Evolutionary conservation across 2,888 invertebrate genomes (phyloP).

Genomic region (Atethmia centrago): DNA sequence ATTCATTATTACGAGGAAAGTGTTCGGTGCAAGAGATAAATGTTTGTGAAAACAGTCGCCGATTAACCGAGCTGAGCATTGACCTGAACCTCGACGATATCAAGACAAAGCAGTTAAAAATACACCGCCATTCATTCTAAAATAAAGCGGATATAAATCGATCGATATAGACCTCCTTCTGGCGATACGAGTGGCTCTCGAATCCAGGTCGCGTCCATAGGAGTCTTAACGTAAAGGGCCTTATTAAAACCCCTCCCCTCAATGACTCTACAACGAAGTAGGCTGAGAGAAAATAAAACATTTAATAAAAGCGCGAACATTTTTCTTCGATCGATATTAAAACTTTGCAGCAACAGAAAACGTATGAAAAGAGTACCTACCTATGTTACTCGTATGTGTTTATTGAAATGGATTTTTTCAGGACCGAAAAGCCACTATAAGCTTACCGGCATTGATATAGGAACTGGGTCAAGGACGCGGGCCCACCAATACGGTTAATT

Average conservation of each 20-base stretch:
- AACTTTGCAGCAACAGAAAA: slow-evolving; percentile 4
- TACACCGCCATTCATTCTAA: slow-evolving; percentile 21
- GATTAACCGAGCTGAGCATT: slow-evolving; percentile 35
- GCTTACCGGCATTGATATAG: slow-evolving; percentile 58
- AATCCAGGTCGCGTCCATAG: slow-evolving; percentile 65
- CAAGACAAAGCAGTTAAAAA: slow-evolving; percentile 23
- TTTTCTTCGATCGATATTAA: slow-evolving; percentile 27
- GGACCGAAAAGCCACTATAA: slow-evolving; percentile 41
- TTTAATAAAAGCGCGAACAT: slow-evolving; percentile 9
- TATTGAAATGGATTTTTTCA: background rate
- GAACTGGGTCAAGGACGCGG: slow-evolving; percentile 71
- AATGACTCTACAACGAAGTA: slow-evolving; percentile 56
- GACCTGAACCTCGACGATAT: slow-evolving; percentile 29
- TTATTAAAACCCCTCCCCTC: slow-evolving; percentile 69
- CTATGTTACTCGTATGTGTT: background rate
- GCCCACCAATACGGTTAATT: slow-evolving; percentile 59
- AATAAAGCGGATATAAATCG: slow-evolving; percentile 60
- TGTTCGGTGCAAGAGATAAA: slow-evolving; percentile 38
- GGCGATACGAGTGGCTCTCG: slow-evolving; percentile 65
- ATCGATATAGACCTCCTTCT: slow-evolving; percentile 62
- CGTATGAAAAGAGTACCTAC: background rate
- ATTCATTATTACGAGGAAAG: slow-evolving; percentile 56
- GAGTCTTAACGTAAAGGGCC: slow-evolving; percentile 64
- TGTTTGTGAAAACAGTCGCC: slow-evolving; percentile 43
- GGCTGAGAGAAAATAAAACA: slow-evolving; percentile 48